phyloP scores from a whole-genome alignment of 2,797 vertebrate genomes.

The Acipenser transmontanus region DNA sequence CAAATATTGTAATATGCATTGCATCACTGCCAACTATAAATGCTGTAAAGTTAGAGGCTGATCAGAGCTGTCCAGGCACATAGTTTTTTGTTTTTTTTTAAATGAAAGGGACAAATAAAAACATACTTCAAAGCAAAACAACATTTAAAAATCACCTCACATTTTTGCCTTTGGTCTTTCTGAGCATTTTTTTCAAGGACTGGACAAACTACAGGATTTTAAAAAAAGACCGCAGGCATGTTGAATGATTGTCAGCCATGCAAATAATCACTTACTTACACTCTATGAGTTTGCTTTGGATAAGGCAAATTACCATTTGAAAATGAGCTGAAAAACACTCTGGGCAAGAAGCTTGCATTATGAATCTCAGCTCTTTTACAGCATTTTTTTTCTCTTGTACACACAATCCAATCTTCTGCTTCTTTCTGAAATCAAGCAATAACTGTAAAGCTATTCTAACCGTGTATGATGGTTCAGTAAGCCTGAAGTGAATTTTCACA shows the following conservation, averaged over 20 bases:
- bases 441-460: conserved; percentile 2
- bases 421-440: conserved; percentile 13
- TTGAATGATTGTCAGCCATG: conserved; percentile 92
- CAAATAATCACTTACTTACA: conserved; percentile 98
- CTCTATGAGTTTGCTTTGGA: conserved; percentile 85
- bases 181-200: conserved; percentile 70
- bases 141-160: conserved; percentile 36
- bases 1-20: background rate
- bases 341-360: conserved; percentile 80
- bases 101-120: conserved; percentile 60
- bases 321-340: conserved; percentile 92
- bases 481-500: background rate
- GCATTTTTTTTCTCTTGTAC: conserved; percentile 29
- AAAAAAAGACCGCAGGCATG: conserved; percentile 78
- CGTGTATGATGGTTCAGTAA: background rate
- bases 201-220: conserved; percentile 84
- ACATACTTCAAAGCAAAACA: conserved; percentile 58
- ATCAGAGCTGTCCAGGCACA: conserved; percentile 28
- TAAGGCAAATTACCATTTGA: conserved; percentile 97
- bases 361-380: conserved; percentile 72
- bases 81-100: conserved; percentile 42
- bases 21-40: conserved; percentile 12
- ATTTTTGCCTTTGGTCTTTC: conserved; percentile 63
- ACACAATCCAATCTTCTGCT: conserved; percentile 25
- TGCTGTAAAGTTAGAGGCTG: conserved; percentile 2